Base-by-base conservation (phyloP, 2,797 vertebrate species). In the Anguilla pacifica region DNA sequence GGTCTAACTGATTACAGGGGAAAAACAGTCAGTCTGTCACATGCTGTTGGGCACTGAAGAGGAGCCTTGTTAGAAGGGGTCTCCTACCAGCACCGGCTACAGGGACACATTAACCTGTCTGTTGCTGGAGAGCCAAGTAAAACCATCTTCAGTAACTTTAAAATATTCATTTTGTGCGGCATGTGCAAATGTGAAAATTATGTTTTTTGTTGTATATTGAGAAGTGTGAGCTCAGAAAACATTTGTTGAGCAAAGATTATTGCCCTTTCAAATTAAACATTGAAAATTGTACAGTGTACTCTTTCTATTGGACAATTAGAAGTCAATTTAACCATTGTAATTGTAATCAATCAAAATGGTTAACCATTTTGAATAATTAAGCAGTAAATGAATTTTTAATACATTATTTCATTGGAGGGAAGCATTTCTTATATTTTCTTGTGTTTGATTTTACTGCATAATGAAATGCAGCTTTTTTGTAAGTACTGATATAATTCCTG, bases 1-100 rank as follows among this genome's bases (percentile, higher is more conserved):
- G 87, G 92, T 93, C 92, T 89, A 94, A 96, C 91, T 83, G 94
- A 95, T 95, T 94, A 91, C 89, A 86, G 90, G 86, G 86, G 87
- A 90, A 93, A 93, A 92, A 92, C 91, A 92, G 88, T 57, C 90
- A 70, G 90, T 91, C 91, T 59, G 90, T 95, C 95, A 96, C 94
- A 94, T 95, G 94, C 93, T 91, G 88, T 89, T 90, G 49, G 87
- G 89, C 72, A 85, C 83, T 87, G 49, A 91, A 89, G 88, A 90
- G 84, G 19, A 90, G 92, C 92, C 92, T 92, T 88, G 91, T 90
- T 88, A 88, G 87, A 59, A 79, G 74, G 90, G 46, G 84, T 51
- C 77, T 85, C 35, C 10, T 46, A 17, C 83, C 77, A 70, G 59
- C 77, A 84, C 77, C 67, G 70, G 87, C 28, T 84, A 82, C 70